phyloP scores from a whole-genome alignment of 2,113 vertebrate genomes.

The Erpornis zantholeuca region DNA sequence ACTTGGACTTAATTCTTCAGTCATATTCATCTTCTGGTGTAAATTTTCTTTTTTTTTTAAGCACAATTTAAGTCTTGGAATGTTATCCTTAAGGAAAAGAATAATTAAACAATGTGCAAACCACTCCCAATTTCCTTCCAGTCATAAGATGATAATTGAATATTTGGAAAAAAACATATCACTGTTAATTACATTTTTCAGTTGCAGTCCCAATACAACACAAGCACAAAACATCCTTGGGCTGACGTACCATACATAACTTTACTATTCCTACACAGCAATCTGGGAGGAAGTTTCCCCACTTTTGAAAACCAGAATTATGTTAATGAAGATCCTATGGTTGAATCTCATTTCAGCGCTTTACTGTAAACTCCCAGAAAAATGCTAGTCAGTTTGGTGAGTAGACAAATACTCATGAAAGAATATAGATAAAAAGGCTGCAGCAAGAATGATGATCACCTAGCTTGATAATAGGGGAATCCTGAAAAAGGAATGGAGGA shows the following conservation, averaged over 20 bases:
- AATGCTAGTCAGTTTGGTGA: neutral
- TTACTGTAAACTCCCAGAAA: neutral
- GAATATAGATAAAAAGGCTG: neutral
- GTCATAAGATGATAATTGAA: neutral
- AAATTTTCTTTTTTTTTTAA: neutral
- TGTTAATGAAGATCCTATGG: neutral
- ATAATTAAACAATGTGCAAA: neutral
- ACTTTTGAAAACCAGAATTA: neutral
- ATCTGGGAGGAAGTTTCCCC: accelerated
- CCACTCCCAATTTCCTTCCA: neutral
- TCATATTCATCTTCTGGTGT: neutral
- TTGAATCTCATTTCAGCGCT: neutral
- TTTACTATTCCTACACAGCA: neutral
- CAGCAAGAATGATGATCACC: neutral
- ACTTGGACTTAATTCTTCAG: neutral
- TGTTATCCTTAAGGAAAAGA: neutral
- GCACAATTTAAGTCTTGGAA: accelerated
- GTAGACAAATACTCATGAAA: neutral
- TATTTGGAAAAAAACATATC: neutral
- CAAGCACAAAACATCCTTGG: neutral
- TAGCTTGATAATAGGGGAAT: neutral
- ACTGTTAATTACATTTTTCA: neutral
- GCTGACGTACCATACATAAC: neutral
- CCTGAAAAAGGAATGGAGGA: neutral
- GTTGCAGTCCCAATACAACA: neutral